A percentile compares a stretch with the other conserved stretches of the same genome.
phyloP scores from a whole-genome alignment of 1,140 invertebrate species.

The Drosophila tristis region DNA sequence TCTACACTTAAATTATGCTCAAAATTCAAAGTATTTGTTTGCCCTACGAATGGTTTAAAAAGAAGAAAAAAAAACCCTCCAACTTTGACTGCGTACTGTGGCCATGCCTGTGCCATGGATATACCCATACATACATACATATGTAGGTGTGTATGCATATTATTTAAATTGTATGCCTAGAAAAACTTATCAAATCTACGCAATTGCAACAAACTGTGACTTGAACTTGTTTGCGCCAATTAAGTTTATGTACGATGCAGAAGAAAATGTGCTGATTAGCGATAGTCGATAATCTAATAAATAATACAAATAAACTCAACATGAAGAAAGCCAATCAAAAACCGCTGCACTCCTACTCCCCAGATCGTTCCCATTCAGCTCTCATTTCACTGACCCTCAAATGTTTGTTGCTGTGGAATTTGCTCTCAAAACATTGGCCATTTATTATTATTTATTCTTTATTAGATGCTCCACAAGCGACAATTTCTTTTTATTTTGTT shows the following conservation, averaged over 20 bases:
- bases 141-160: constrained; percentile 7
- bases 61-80: too few species aligned
- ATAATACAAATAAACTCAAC: constrained; percentile 55
- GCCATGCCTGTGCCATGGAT: too few species aligned
- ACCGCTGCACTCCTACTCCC: not conserved
- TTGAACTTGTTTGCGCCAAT: constrained; percentile 75
- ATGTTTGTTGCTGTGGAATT: not conserved
- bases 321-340: constrained; percentile 32
- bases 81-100: too few species aligned
- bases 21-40: too few species aligned
- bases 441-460: not conserved
- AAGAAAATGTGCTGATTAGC: constrained; percentile 71
- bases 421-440: not conserved
- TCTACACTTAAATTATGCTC: too few species aligned
- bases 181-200: constrained; percentile 66
- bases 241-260: constrained; percentile 75
- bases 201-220: constrained; percentile 62
- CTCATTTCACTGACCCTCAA: constrained; percentile 26
- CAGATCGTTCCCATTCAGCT: not conserved
- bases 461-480: constrained; percentile 12
- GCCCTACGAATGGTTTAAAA: too few species aligned
- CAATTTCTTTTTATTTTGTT: constrained; percentile 3
- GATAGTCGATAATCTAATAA: constrained; percentile 78
- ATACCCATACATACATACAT: constrained; percentile 12
- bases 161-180: constrained; percentile 52